Evolutionary conservation across 2,113 vertebrate species (phyloP).

Genomic region (Nycticorax nycticorax): DNA sequence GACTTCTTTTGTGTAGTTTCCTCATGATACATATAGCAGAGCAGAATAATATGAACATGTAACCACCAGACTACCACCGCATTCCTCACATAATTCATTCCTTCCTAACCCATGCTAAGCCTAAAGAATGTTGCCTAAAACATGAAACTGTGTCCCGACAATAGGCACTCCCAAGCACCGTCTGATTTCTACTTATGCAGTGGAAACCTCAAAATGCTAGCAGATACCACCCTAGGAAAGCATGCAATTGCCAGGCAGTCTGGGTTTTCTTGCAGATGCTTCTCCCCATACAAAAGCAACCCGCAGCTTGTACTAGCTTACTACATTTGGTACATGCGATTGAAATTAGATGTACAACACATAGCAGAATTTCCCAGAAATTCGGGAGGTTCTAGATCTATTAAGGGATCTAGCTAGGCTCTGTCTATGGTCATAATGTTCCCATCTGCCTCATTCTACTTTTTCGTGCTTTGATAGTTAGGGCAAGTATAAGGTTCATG

Average conservation of each 20-base stretch:
- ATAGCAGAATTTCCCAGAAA: background rate
- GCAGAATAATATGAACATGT: background rate
- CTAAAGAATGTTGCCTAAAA: background rate
- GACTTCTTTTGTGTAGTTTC: background rate
- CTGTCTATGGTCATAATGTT: background rate
- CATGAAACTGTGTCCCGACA: background rate
- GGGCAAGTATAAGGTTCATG: background rate
- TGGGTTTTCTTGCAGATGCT: background rate
- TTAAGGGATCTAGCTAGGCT: background rate
- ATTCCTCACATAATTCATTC: background rate
- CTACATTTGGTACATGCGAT: background rate
- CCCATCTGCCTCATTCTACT: background rate
- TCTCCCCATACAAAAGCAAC: background rate
- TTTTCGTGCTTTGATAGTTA: background rate
- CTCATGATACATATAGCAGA: background rate
- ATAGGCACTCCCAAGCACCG: background rate
- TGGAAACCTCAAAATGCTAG: background rate
- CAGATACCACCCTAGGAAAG: background rate
- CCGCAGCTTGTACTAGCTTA: background rate
- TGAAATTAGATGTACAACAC: background rate
- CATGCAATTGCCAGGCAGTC: background rate
- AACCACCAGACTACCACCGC: background rate
- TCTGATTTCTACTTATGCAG: background rate
- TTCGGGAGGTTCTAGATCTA: background rate
- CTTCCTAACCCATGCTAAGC: background rate